A percentile compares a stretch with the other conserved stretches of the same genome.
These are phyloP conservation scores for Portevinia maculata DNA, from an alignment of 2,888 invertebrate species.

Conservation along the genomic window DNA sequence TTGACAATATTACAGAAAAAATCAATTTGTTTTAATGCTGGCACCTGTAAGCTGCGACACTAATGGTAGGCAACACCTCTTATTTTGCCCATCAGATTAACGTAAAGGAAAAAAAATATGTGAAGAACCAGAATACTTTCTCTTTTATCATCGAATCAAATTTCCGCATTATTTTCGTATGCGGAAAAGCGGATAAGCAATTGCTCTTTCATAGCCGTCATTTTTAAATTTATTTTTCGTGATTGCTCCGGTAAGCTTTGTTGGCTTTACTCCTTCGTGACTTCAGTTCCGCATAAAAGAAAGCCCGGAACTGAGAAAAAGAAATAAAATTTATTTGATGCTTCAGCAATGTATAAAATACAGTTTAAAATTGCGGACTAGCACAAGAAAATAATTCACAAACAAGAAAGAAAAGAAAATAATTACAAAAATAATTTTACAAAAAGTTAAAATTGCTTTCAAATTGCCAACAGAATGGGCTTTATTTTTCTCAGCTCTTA, in stretches of 20 bases:
- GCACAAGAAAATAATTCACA: constrained; percentile 7
- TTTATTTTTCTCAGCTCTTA: constrained; percentile 49
- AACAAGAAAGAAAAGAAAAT: constrained; percentile 14
- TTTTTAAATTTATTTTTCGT: constrained; percentile 37
- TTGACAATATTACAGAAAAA: no score
- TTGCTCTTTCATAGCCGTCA: constrained; percentile 16
- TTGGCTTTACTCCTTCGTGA: constrained; percentile 63
- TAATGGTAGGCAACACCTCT: no score
- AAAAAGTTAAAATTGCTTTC: constrained; percentile 66
- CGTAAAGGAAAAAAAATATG: no score
- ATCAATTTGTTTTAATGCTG: no score
- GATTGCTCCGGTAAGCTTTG: constrained; percentile 48
- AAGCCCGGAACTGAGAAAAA: constrained; percentile 52
- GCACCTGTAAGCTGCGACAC: no score
- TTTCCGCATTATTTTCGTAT: constrained; percentile 45
- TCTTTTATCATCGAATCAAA: constrained; percentile 11
- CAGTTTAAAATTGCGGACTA: constrained; percentile 18
- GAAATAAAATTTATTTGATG: constrained; percentile 53
- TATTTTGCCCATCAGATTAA: no score
- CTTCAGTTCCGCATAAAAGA: constrained; percentile 49
- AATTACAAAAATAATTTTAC: constrained; percentile 60
- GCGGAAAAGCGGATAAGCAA: constrained; percentile 31
- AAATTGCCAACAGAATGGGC: constrained; percentile 63
- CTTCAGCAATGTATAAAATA: constrained; percentile 24
- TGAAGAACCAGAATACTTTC: not conserved